Base-by-base conservation (phyloP, 2,113 vertebrate genomes). In the Meriones unguiculatus region DNA sequence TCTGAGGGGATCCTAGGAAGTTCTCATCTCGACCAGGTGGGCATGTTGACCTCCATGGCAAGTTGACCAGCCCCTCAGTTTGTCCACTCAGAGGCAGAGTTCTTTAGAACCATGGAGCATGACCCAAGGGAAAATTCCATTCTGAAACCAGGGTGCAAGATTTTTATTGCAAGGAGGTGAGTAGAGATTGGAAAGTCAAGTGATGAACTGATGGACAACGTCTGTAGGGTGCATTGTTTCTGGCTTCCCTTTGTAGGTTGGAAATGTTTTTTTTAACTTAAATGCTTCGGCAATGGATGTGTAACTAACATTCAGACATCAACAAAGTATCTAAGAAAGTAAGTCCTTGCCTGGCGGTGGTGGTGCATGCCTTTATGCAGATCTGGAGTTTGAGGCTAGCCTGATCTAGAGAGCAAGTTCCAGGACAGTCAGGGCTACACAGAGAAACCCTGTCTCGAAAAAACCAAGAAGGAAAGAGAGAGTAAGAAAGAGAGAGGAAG, bases 201-300 rank as follows among this genome's bases (percentile, higher is more conserved):
- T 17, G n/a, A 41, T 41, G 81, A 28, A 30, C 64, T 18, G 38
- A 17, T 41, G 38, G 59, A 10, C 30, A 18, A 18, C 13, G 46
- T 24, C 30, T 35, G 30, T n/a, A 22, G 18, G 65, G 41, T 2
- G 1, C 30, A 24, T 72, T 72, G 86, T 73, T 90, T 81, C 57
- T 28, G 24, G 87, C 46, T 69, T 13, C 62, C 59, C 80, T 95
- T 41, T 67, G 62, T 67, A 54, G 11, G 11, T 78, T 89, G 59
- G 22, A 84, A 90, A 75, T 62, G 32, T 38, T 82, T 89, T 82
- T 89, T 85, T 22, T 91, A 94, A 69, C 30, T 50, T 32, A 93
- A 67, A 87, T 57, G 86, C 67, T 70, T 41, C 94, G 67, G 59
- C 93, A 75, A 38, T 76, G 18, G 1, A 25, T 46, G 38, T 11